Evolutionary conservation across 1,140 invertebrate genomes (phyloP).

Genomic region (Orius insidiosus): DNA sequence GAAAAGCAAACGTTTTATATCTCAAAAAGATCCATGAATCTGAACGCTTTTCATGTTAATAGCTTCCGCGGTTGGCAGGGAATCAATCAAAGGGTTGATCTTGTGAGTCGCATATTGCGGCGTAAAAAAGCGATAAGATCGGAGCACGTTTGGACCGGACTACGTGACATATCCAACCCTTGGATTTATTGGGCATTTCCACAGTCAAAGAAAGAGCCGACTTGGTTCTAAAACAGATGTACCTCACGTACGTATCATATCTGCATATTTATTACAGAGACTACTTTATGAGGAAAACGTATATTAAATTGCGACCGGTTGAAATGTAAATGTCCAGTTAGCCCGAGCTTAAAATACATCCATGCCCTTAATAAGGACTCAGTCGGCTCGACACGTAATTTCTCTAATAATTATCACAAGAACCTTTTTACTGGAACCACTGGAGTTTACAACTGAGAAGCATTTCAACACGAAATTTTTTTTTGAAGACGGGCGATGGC

Average conservation of each 20-base stretch:
- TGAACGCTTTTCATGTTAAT: no score
- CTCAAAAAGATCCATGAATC: no score
- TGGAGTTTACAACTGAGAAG: no score
- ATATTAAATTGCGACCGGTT: conserved; percentile 9
- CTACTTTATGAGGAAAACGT: conserved; percentile 10
- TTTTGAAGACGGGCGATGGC: no score
- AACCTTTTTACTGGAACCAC: no score
- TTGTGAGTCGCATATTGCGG: not conserved
- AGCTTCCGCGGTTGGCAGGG: conserved; percentile 7
- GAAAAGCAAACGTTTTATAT: no score
- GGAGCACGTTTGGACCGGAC: conserved; percentile 9
- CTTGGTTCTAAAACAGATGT: conserved; percentile 1
- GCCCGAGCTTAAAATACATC: no score
- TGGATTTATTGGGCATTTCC: conserved; percentile 15
- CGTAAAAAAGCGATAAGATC: conserved; percentile 14
- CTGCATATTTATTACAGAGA: conserved; percentile 10
- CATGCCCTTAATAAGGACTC: no score
- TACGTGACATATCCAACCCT: conserved; percentile 10
- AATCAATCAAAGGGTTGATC: conserved; percentile 14
- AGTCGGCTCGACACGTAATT: no score
- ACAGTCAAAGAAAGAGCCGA: conserved; percentile 8
- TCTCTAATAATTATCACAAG: no score
- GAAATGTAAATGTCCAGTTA: not conserved
- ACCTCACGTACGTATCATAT: conserved; percentile 10
- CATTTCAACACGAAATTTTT: no score